Base-by-base conservation (phyloP, 2,797 vertebrate species). In the Benthosema pterotum region DNA sequence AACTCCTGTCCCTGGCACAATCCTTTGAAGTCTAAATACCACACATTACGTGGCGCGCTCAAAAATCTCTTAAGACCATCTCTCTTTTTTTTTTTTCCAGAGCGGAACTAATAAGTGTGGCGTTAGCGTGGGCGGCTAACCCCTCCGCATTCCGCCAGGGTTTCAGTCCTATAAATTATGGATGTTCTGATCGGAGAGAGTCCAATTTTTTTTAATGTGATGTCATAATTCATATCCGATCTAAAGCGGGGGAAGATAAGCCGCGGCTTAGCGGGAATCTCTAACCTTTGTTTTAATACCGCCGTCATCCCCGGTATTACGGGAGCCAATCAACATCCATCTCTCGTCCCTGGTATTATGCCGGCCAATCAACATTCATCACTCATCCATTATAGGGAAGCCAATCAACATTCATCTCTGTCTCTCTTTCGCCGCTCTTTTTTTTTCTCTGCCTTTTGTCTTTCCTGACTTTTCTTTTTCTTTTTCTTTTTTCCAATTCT, bases 271-370 rank as follows among this genome's bases (percentile, higher is more conserved):
- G 77, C 65, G 62, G 63, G 72, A 87, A 84, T 87, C 80, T 87
- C 69, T 84, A 84, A 87, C 81, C 80, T 90, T 88, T 87, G 78
- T 77, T 87, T 88, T 87, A 89, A 88, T 89, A 83, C 79, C 69
- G 53, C 69, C 22, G 19, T 75, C 74, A 79, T 80, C 81, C 43
- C 1, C 64, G 77, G 84, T 81, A 83, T 90, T 87, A 86, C 52
- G 68, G 62, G 71, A 78, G 71, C 79, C 84, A 80, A 72, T 87
- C 80, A 60, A 46, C 60, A 11, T 1, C 15, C 9, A 16, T 25
- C 8, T n/a, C 13, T 75, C 75, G 78, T 80, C 82, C 43, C 1
- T 65, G 77, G 84, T 79, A 83, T 90, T 87, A 86, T 52, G 66
- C 60, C 69, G 77, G 71, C 79, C 84, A 80, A 72, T 87, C 80